Percentiles rank a stretch among this genome's conserved stretches.
phyloP scores from a whole-genome alignment of 2,797 vertebrate genomes.

The Eptatretus atami region DNA sequence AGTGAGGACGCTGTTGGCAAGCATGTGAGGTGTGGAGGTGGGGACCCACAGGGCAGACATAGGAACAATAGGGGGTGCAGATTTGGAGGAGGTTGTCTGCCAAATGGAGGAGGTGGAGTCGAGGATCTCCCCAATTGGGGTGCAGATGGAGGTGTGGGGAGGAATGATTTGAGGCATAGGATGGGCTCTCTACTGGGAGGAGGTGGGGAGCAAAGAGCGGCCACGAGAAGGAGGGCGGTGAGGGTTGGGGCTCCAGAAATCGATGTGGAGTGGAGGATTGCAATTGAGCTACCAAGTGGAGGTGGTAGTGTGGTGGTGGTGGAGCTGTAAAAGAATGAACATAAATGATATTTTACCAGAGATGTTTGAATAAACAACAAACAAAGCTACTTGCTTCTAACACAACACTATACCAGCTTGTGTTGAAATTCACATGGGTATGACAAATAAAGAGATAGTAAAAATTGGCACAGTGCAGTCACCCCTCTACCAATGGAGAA shows the following conservation, averaged over 20 bases:
- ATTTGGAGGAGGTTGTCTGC: constrained; percentile 10
- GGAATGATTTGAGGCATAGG: constrained; percentile 9
- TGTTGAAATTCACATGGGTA: too few species aligned
- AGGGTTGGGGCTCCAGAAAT: constrained; percentile 5
- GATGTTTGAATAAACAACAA: too few species aligned
- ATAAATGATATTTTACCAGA: background rate
- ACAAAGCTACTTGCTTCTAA: too few species aligned
- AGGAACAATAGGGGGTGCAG: constrained; percentile 6
- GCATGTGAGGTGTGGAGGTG: constrained; percentile 11
- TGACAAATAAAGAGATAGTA: too few species aligned
- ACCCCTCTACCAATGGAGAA: too few species aligned
- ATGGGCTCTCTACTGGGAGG: constrained; percentile 12
- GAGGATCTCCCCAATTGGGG: constrained; percentile 15
- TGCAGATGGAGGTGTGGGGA: constrained; percentile 10
- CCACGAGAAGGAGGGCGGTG: constrained; percentile 9
- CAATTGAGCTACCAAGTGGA: background rate
- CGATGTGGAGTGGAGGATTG: too few species aligned
- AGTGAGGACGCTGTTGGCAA: constrained; percentile 12
- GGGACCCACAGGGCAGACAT: constrained; percentile 9
- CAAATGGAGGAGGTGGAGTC: constrained; percentile 31
- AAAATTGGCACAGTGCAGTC: too few species aligned
- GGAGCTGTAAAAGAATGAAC: constrained; percentile 11
- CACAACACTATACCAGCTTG: too few species aligned
- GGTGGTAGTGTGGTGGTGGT: constrained; percentile 10
- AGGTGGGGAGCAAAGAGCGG: constrained; percentile 8